phyloP scores from a whole-genome alignment of 2,888 invertebrate genomes.

The Plusia festucae region DNA sequence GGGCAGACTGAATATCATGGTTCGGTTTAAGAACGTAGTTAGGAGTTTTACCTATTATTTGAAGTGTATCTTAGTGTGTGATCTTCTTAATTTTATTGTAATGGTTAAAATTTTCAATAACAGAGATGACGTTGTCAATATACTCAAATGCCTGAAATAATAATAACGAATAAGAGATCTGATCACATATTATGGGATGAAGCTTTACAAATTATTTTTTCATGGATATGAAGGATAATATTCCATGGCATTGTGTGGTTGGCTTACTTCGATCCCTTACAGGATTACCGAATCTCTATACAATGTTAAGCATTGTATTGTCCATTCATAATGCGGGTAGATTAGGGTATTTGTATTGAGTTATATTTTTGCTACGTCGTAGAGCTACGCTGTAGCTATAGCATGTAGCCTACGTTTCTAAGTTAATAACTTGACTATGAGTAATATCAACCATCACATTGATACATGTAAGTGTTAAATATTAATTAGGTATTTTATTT shows the following conservation, averaged over 20 bases:
- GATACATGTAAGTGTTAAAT: too few relatives aligned
- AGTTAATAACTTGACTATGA: neutral
- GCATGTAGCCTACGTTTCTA: neutral
- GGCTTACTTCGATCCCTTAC: neutral
- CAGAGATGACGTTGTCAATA: too few relatives aligned
- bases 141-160: neutral
- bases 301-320: conserved; percentile 3
- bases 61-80: too few relatives aligned
- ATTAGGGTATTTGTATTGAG: neutral
- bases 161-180: neutral
- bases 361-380: neutral
- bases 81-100: too few relatives aligned
- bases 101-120: too few relatives aligned
- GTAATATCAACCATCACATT: too few relatives aligned
- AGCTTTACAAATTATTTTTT: neutral
- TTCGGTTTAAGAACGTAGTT: too few relatives aligned
- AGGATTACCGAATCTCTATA: conserved; percentile 1
- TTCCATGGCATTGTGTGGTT: neutral
- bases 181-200: neutral
- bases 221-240: conserved; percentile 27
- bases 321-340: neutral
- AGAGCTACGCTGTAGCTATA: neutral
- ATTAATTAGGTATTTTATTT: too few relatives aligned
- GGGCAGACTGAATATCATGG: too few relatives aligned
- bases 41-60: too few relatives aligned